These are phyloP conservation scores for Herpetotheres cachinnans DNA, from an alignment of 2,113 vertebrate species.

Conservation along the genomic window DNA sequence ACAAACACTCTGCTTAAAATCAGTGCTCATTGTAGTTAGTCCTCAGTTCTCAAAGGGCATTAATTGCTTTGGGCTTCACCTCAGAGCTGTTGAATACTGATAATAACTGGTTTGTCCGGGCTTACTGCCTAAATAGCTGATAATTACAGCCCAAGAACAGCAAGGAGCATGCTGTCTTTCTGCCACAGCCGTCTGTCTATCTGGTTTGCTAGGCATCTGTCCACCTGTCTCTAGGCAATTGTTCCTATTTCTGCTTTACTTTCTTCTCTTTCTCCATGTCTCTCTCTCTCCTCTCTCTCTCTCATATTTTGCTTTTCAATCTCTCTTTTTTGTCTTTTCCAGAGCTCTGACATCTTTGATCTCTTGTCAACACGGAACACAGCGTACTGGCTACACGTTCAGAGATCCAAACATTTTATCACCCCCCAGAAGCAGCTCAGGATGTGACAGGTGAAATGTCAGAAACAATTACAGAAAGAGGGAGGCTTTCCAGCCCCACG, in stretches of 20 bases:
- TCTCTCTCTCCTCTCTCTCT: neutral
- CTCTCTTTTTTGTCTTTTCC: neutral
- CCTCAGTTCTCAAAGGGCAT: neutral
- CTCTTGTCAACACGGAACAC: neutral
- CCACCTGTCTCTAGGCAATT: constrained; percentile 46
- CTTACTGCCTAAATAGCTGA: constrained; percentile 39
- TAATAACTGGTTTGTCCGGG: constrained; percentile 56
- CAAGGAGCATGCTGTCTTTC: constrained; percentile 41
- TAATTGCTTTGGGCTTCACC: constrained; percentile 42
- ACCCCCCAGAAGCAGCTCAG: neutral
- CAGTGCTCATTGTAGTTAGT: constrained; percentile 1
- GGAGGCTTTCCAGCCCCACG: neutral
- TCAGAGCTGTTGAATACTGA: constrained; percentile 34
- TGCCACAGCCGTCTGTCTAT: constrained; percentile 43
- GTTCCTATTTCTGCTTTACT: neutral
- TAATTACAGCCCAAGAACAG: constrained; percentile 65
- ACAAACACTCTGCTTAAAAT: neutral
- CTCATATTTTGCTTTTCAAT: neutral
- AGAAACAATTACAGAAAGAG: constrained; percentile 33
- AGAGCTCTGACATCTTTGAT: constrained; percentile 15
- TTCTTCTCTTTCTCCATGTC: neutral
- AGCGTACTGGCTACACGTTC: neutral
- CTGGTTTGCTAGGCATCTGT: constrained; percentile 43
- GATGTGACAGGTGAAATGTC: constrained; percentile 40
- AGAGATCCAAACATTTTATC: constrained; percentile 1